Evolutionary conservation across 2,113 vertebrate genomes (phyloP).

Genomic region (Gobius niger): DNA sequence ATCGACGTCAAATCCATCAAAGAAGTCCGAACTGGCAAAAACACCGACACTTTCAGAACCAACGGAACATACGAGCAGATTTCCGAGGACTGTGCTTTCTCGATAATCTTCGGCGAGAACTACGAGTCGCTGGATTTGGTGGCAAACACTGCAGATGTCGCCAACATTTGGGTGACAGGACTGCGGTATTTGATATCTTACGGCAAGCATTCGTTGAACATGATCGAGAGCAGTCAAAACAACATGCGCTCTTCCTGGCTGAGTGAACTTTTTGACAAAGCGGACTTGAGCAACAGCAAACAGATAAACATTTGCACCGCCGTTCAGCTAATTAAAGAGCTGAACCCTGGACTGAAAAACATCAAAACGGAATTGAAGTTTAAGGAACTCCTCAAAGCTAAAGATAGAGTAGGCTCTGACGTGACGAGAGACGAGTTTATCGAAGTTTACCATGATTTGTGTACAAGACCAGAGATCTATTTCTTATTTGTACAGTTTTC

Average conservation of each 20-base stretch:
- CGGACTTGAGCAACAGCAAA: constrained; percentile 79
- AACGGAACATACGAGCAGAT: constrained; percentile 97
- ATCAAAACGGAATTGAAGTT: constrained; percentile 96
- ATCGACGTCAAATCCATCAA: constrained; percentile 96
- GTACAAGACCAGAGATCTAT: constrained; percentile 97
- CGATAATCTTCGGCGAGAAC: constrained; percentile 94
- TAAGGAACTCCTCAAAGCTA: constrained; percentile 94
- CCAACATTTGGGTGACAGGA: constrained; percentile 97
- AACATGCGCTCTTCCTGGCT: constrained; percentile 96
- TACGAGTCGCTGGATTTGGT: constrained; percentile 97
- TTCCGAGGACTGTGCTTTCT: constrained; percentile 96
- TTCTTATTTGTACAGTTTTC: constrained; percentile 99
- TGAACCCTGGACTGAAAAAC: constrained; percentile 92
- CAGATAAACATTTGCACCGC: constrained; percentile 84
- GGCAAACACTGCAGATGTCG: constrained; percentile 94
- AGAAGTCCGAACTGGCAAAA: constrained; percentile 95
- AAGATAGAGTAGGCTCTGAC: constrained; percentile 83
- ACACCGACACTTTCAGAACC: constrained; percentile 96
- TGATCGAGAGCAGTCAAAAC: constrained; percentile 94
- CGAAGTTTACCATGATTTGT: constrained; percentile 98
- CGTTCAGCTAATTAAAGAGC: constrained; percentile 90
- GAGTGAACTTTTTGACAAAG: constrained; percentile 87
- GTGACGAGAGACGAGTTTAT: constrained; percentile 94
- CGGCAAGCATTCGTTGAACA: constrained; percentile 93
- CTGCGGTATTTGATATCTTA: constrained; percentile 96